Conservation (phyloP, 53 echinoderm and acorn worm species). For the Stichopus horrens region DNA sequence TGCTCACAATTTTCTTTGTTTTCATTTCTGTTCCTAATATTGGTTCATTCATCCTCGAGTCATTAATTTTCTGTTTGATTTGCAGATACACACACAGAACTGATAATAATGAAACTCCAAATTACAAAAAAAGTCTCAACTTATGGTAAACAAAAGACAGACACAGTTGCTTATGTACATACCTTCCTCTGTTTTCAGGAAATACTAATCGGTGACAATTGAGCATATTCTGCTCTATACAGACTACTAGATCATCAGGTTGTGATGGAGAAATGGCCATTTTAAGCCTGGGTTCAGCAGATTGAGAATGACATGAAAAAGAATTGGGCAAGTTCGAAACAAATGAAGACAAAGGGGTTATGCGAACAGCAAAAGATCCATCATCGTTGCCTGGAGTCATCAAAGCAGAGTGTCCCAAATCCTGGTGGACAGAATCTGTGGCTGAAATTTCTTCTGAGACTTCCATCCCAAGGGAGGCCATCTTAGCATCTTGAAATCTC, state of each 20-base stretch:
- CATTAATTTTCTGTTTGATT: too few species aligned
- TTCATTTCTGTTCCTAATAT: too few species aligned
- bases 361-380: neutral
- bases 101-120: too few species aligned
- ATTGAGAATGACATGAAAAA: neutral
- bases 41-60: too few species aligned
- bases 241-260: slow-evolving; percentile 4
- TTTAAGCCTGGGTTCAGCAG: slow-evolving; percentile 19
- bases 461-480: neutral
- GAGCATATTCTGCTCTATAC: slow-evolving; percentile 25
- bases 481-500: neutral
- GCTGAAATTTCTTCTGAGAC: neutral
- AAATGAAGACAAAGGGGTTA: slow-evolving; percentile 24
- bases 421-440: neutral
- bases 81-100: too few species aligned
- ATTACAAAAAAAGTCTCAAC: too few species aligned
- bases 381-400: neutral
- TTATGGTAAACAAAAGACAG: too few species aligned
- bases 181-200: slow-evolving; percentile 42
- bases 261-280: neutral
- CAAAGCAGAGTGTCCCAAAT: neutral
- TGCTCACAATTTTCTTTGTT: too few species aligned
- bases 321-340: slow-evolving; percentile 3
- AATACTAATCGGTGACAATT: slow-evolving; percentile 3
- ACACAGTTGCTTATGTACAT: neutral